Conservation (phyloP, 2,888 invertebrate species). For the Calameuta filiformis region DNA sequence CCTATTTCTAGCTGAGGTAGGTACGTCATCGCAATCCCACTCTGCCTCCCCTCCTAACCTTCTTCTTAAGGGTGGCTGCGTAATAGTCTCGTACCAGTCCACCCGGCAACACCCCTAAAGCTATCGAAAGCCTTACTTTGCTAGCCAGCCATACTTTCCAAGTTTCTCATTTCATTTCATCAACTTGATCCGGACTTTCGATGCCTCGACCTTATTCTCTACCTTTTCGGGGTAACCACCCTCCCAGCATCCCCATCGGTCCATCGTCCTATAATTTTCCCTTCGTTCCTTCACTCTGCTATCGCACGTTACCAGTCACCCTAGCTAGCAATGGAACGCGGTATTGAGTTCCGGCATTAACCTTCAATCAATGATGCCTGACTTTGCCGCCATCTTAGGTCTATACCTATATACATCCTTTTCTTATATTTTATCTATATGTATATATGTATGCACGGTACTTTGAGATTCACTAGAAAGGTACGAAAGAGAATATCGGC, state of each 20-base stretch:
- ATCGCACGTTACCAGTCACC: conserved; percentile 30
- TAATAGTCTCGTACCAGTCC: too few relatives aligned
- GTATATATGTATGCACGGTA: not conserved
- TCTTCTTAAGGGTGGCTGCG: conserved; percentile 15
- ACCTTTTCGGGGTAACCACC: conserved; percentile 4
- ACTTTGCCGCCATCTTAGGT: conserved; percentile 10
- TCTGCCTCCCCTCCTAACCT: not conserved
- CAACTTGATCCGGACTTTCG: conserved; percentile 41
- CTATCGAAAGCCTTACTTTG: conserved; percentile 34
- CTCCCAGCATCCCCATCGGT: not conserved
- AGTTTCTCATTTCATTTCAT: conserved; percentile 45
- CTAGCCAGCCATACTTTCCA: conserved; percentile 30
- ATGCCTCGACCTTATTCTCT: conserved; percentile 26
- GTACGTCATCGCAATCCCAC: conserved; percentile 1
- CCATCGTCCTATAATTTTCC: too few relatives aligned
- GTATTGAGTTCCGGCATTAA: conserved; percentile 39
- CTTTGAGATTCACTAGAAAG: too few relatives aligned
- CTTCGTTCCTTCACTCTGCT: not conserved
- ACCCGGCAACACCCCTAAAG: too few relatives aligned
- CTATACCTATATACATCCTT: too few relatives aligned
- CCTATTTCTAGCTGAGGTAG: conserved; percentile 22
- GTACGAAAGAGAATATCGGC: too few relatives aligned
- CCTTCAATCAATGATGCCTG: conserved; percentile 45
- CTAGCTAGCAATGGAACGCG: conserved; percentile 36
- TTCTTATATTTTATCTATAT: not conserved